Evolutionary conservation across 2,113 vertebrate species (phyloP), one percentile per base, ranked within the genome.

Genomic region (Microcebus jonahi): DNA sequence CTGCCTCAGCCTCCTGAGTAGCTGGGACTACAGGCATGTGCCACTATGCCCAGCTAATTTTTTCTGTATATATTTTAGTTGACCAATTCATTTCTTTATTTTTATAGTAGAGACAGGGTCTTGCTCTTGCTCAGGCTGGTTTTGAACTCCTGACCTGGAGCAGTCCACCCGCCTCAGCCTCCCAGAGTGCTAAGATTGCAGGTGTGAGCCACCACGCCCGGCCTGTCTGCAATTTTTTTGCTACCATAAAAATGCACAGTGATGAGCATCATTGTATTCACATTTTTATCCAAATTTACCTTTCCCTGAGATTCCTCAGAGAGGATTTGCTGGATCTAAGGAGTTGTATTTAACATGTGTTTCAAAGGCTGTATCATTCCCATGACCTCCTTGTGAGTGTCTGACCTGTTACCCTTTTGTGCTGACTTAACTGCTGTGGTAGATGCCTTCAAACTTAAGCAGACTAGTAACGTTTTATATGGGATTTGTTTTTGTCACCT

Each of bases 401-500:
- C 36, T 76, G 21, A 67, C 27, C 67, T 57, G 34, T 36, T 61
- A 11, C 18, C 53, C n/a, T 86, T 80, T 80, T 31, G 9, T 50
- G 2, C 36, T 36, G 10, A 73, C 80, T 81, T n/a, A 27, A 15
- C 42, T 34, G 14, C 88, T 79, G 3, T 75, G 61, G 68, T 48
- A 59, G 31, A 73, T 73, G 48, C 8, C 79, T 82, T 91, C 63
- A 57, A 9, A 93, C 55, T 61, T 89, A 55, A 67, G 21, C 88
- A 90, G 50, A 23, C 61, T 61, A 71, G 29, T 59, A 25, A n/a
- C 39, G 55, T 84, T 95, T 86, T 85, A 18, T 86, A 57, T 79
- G 73, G 27, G 59, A 68, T 93, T 94, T 91, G 59, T 13, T 31
- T 94, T 91, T 94, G 75, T 90, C 94, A 42, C 39, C 95, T 80